Percentiles rank a stretch among this genome's conserved stretches.
Evolutionary conservation across 2,797 vertebrate species (phyloP).

Genomic region (Gallinago nigripennis): DNA sequence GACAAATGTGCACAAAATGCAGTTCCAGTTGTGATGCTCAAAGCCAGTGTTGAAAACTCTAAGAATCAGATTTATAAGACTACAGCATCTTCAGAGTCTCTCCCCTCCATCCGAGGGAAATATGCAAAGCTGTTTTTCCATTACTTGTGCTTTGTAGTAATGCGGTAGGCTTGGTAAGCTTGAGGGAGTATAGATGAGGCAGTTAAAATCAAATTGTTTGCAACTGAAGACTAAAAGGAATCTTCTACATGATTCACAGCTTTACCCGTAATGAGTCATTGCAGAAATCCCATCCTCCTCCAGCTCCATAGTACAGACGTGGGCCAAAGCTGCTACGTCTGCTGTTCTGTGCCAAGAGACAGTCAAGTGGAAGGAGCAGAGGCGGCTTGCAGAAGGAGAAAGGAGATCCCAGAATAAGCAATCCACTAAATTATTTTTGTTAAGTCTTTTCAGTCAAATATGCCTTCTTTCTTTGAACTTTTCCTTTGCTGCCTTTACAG

Average conservation of each 20-base stretch:
- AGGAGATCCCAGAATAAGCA: neutral
- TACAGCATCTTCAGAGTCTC: neutral
- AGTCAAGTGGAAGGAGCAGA: neutral
- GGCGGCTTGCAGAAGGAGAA: neutral
- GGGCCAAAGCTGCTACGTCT: neutral
- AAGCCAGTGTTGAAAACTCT: neutral
- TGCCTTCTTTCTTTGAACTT: neutral
- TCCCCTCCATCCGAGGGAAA: accelerated
- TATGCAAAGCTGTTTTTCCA: neutral
- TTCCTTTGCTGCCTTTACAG: neutral
- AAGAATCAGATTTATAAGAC: neutral
- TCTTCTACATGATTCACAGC: neutral
- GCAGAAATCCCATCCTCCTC: neutral
- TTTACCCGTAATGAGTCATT: neutral
- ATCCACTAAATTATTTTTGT: neutral
- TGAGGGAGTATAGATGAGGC: neutral
- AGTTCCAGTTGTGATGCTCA: neutral
- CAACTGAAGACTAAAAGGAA: neutral
- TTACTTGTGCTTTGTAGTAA: neutral
- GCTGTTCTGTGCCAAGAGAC: neutral
- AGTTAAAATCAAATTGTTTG: neutral
- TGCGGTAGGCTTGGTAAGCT: neutral
- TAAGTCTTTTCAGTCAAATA: neutral
- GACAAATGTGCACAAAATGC: neutral
- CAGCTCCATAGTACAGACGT: neutral